A percentile compares a stretch with the other conserved stretches of the same genome.
phyloP scores from a whole-genome alignment of 1,140 invertebrate genomes.

The Copidosoma floridanum region DNA sequence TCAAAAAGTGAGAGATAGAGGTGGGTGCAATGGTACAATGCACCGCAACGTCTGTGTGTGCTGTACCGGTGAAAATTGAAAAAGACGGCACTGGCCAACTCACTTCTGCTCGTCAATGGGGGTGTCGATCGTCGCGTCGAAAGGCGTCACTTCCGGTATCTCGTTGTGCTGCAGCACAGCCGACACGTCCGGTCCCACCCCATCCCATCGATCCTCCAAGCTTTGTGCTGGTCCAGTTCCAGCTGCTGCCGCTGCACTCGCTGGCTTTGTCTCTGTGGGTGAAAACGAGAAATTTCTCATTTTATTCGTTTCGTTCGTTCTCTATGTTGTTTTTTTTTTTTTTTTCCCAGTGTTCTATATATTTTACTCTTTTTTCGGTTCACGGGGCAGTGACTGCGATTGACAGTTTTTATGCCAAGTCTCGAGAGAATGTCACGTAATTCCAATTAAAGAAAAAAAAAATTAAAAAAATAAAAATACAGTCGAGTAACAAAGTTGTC shows the following conservation, averaged over 20 bases:
- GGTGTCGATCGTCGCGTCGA: slow-evolving; percentile 81
- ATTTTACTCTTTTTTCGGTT: no score
- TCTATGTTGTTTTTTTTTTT: no score
- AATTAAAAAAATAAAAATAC: not conserved
- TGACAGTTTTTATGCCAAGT: no score
- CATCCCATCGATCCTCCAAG: slow-evolving; percentile 72
- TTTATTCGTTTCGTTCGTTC: no score
- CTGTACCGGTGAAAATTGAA: slow-evolving; percentile 15
- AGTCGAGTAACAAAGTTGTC: not conserved
- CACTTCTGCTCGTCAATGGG: slow-evolving; percentile 88
- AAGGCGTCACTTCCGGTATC: slow-evolving; percentile 71
- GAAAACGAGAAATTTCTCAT: no score
- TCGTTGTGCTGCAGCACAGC: slow-evolving; percentile 63
- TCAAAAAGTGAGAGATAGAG: no score
- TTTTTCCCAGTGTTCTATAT: no score
- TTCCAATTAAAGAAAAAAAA: no score
- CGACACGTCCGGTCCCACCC: slow-evolving; percentile 67
- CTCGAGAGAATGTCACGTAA: no score
- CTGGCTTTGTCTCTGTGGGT: slow-evolving; percentile 14
- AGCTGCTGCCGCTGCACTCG: not conserved
- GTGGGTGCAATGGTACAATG: no score
- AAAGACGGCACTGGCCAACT: slow-evolving; percentile 31
- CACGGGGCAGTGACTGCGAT: no score
- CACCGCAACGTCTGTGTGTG: no score
- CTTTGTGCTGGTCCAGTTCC: slow-evolving; percentile 29